These are phyloP conservation scores for Thunnus maccoyii DNA, from an alignment of 2,113 vertebrate species.

Conservation along the genomic window DNA sequence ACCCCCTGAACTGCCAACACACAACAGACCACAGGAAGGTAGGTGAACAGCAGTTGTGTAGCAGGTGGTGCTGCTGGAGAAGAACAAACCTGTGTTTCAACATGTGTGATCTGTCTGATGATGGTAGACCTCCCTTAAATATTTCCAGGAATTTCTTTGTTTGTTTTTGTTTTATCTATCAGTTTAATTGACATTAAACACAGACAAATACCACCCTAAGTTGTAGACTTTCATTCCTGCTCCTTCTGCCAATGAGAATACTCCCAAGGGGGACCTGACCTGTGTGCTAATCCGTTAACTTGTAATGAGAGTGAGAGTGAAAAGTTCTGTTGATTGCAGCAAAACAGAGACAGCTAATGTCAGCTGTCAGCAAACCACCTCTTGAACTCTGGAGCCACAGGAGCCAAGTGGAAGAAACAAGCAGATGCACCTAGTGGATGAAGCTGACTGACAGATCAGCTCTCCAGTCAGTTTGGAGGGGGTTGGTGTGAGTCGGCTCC, in stretches of 20 bases:
- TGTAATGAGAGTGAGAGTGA: conserved; percentile 19
- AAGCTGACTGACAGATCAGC: conserved; percentile 37
- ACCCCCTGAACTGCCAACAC: conserved; percentile 85
- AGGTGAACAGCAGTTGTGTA: conserved; percentile 84
- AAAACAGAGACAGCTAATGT: conserved; percentile 37
- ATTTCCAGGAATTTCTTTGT: conserved; percentile 16
- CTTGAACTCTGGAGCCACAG: conserved; percentile 42
- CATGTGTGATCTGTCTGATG: conserved; percentile 35
- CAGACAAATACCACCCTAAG: not conserved
- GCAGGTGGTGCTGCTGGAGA: not conserved
- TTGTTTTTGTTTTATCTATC: conserved; percentile 15
- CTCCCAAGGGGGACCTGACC: conserved; percentile 36
- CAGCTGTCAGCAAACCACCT: conserved; percentile 55
- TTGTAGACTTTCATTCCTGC: conserved; percentile 15
- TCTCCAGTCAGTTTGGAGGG: conserved; percentile 17
- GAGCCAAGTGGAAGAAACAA: conserved; percentile 1
- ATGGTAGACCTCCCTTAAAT: conserved; percentile 8
- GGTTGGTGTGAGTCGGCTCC: conserved; percentile 28
- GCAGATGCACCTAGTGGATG: not conserved
- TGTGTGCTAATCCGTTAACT: conserved; percentile 49
- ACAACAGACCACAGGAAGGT: conserved; percentile 92
- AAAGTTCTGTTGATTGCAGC: conserved; percentile 30
- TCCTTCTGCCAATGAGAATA: not conserved
- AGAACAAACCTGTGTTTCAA: not conserved
- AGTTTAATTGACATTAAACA: not conserved